Base-by-base conservation (phyloP, 2,797 vertebrate genomes). In the Pelochelys cantorii region DNA sequence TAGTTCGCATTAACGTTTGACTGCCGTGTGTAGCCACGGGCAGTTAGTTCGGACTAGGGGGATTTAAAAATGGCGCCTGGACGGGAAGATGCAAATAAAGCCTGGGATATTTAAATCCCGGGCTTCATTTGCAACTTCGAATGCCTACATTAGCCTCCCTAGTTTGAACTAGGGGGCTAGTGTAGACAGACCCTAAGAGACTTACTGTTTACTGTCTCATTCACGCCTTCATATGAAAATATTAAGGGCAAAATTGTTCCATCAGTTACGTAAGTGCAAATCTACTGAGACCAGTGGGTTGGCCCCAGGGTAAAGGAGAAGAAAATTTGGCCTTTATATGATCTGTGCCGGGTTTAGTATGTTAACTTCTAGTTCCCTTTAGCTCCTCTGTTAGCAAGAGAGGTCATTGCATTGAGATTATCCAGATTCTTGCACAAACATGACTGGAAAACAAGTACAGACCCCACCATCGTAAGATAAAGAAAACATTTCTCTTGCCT, bases 231-330 rank as follows among this genome's bases (percentile, higher is more conserved):
- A 84, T 53, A 54, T 11, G 88, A 62, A 79, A 71, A 71, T 52
- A 34, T 18, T 81, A 77, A 92, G 59, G 48, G 77, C 10, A 91
- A 74, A 87, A 92, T 86, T 91, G 15, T 95, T 74, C 10, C 8
- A 81, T 11, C 13, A 78, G 57, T 90, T 93, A 60, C 81, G 92
- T 83, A 2, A 22, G 92, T 53, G 25, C 3, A 93, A 68, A 90
- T 78, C 42, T 11, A n/a, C 42, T 31, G 25, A 75, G 25, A 27
- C 62, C 85, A 90, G 56, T 56, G 4, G n/a, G 79, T 90, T 85
- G 87, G 52, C 55, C 85, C 29, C n/a, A 81, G 2, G 79, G 54
- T 55, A 91, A 93, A 90, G 84, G 53, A 75, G 94, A 89, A 60
- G 37, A 53, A 7, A 4, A 7, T 34, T 65, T 83, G 34, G 17